Base-by-base conservation (phyloP, 2,888 invertebrate species). In the Drosophila mimetica region DNA sequence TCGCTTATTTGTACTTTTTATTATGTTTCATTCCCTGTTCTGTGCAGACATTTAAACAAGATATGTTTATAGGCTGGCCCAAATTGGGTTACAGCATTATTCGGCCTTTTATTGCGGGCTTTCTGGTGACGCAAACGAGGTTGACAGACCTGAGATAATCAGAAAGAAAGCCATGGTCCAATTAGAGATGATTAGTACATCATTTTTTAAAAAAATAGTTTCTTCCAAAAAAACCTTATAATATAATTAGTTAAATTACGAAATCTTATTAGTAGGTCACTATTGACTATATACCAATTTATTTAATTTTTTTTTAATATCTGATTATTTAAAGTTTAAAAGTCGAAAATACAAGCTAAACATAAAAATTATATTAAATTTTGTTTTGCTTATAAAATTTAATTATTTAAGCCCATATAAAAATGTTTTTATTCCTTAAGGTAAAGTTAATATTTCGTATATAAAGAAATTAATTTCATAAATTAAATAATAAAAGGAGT, bases 41-140 rank as follows among this genome's bases (percentile, higher is more conserved):
- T 57, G 25, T n/a, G 39, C 16, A 22, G 37, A 14, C 46, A 48
- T 42, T 61, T 76, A 50, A 67, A 66, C 46, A 44, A 16, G 18
- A 70, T 59, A 69, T 65, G 71, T 76, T 77, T 77, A 77, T 78
- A 61, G 61, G 51, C 61, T 18, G 64, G 6, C 39, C 41, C 13
- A 50, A 75, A 79, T 61, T 59, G 52, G 65, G 73, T 70, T 75
- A 75, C 39, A 50, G 41, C 54, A 32, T 50, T 61, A n/a, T 64
- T 37, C 22, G 30, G 37, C 42, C 11, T 44, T 60, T 64, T 44
- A 36, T 18, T 13, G 30, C 13, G 9, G 22, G n/a, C 16, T 14
- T 36, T 25, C 20, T 11, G 37, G 30, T 57, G 57, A 61, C 46
- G 32, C 46, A 37, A 60, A 30, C 16, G 20, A 13, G 20, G 60